Percentiles rank a stretch among this genome's conserved stretches.
These are phyloP conservation scores for Fregetta grallaria DNA, from an alignment of 2,113 vertebrate genomes.

Conservation along the genomic window DNA sequence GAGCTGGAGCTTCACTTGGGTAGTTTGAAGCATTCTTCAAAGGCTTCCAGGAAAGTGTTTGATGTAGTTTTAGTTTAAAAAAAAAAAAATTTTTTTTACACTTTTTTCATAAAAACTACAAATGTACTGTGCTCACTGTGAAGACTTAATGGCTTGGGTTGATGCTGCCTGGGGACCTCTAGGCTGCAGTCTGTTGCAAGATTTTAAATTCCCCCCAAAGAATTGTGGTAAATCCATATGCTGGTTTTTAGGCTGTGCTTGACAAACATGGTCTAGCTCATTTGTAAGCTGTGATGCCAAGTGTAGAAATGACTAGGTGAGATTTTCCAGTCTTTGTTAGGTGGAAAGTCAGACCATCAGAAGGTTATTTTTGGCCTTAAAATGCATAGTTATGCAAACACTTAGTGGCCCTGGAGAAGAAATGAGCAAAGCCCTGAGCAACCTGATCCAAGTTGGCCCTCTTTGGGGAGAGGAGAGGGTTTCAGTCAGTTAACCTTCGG, in stretches of 20 bases:
- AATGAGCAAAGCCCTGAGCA: background rate
- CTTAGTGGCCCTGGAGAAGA: background rate
- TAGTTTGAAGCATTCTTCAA: background rate
- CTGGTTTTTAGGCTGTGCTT: background rate
- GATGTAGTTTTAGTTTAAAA: background rate
- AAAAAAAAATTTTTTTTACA: background rate
- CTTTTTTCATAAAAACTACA: background rate
- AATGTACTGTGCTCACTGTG: background rate
- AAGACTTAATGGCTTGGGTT: background rate
- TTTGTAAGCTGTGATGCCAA: background rate
- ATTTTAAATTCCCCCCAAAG: background rate
- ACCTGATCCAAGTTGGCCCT: background rate
- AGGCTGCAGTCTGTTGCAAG: background rate
- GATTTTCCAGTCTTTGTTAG: conserved; percentile 43
- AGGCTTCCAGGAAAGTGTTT: background rate
- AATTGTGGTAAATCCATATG: background rate
- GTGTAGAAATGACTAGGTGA: conserved; percentile 43
- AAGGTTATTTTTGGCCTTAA: conserved; percentile 47
- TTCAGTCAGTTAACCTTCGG: background rate
- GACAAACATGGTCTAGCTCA: background rate
- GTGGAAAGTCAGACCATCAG: conserved; percentile 19
- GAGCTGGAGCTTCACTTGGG: background rate
- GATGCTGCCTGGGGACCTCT: background rate
- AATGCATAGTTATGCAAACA: background rate
- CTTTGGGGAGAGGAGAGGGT: background rate